Conservation (phyloP, 2,888 invertebrate species). For the Tethea ocularis region DNA sequence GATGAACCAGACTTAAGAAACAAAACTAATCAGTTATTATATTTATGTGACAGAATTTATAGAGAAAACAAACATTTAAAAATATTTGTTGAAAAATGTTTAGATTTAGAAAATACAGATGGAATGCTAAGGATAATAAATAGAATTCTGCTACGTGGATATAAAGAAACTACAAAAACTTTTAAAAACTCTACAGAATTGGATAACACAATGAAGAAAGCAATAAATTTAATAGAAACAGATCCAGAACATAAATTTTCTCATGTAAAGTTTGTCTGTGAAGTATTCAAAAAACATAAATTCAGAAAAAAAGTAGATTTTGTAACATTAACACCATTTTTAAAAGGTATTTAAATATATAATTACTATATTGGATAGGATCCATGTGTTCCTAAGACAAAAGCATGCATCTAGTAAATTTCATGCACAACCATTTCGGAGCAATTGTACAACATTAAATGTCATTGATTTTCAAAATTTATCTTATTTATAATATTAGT, state of each 20-base stretch:
- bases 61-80: conserved; percentile 43
- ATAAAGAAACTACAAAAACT: conserved; percentile 33
- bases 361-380: no score
- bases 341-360: conserved; percentile 16
- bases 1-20: conserved; percentile 5
- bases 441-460: no score
- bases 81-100: conserved; percentile 51
- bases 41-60: conserved; percentile 22
- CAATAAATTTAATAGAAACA: conserved; percentile 32
- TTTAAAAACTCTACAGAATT: conserved; percentile 47
- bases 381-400: no score
- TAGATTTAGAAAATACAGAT: conserved; percentile 41
- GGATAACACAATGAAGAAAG: conserved; percentile 37
- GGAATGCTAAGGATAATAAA: conserved; percentile 56
- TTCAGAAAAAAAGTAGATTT: conserved; percentile 47
- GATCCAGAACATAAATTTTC: conserved; percentile 54
- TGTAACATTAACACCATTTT: conserved; percentile 45
- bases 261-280: conserved; percentile 54
- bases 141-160: conserved; percentile 47
- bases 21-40: neutral
- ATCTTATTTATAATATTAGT: no score
- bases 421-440: no score
- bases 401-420: no score
- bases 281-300: conserved; percentile 40
- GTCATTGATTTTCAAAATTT: no score